Conservation (phyloP, 2,888 invertebrate genomes). For the Phaonia tiefii region DNA sequence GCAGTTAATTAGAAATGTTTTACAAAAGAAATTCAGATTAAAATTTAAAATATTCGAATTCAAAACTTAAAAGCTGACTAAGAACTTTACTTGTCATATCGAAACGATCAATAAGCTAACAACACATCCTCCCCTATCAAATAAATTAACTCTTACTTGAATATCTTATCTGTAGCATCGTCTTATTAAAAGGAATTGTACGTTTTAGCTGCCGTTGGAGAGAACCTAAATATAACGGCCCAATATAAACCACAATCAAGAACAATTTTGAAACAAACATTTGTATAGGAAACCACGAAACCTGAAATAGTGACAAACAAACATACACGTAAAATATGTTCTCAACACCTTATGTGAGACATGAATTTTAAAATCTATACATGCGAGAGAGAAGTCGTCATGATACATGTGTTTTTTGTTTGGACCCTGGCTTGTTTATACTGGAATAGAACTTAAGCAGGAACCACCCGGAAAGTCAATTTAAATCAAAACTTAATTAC, state of each 20-base stretch:
- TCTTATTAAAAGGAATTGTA: neutral
- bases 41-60: constrained; percentile 17
- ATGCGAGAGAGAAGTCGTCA: constrained; percentile 9
- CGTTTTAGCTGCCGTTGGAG: neutral
- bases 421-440: neutral
- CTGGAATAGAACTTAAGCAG: neutral
- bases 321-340: constrained; percentile 47
- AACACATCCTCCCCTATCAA: neutral
- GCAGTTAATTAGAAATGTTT: constrained; percentile 48
- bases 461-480: constrained; percentile 58
- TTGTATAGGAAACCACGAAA: constrained; percentile 16
- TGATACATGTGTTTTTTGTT: neutral
- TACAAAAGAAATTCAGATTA: constrained; percentile 19
- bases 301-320: constrained; percentile 20
- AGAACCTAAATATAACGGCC: neutral
- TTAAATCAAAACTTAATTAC: constrained; percentile 68
- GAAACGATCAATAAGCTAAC: constrained; percentile 15
- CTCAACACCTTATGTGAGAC: constrained; percentile 58
- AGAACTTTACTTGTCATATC: neutral
- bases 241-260: too few relatives aligned
- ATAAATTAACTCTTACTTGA: too few relatives aligned
- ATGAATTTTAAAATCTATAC: constrained; percentile 47
- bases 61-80: constrained; percentile 14
- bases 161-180: neutral
- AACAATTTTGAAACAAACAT: neutral